Evolutionary conservation across 2,888 invertebrate genomes (phyloP).

Genomic region (Tuberolachnus salignus): DNA sequence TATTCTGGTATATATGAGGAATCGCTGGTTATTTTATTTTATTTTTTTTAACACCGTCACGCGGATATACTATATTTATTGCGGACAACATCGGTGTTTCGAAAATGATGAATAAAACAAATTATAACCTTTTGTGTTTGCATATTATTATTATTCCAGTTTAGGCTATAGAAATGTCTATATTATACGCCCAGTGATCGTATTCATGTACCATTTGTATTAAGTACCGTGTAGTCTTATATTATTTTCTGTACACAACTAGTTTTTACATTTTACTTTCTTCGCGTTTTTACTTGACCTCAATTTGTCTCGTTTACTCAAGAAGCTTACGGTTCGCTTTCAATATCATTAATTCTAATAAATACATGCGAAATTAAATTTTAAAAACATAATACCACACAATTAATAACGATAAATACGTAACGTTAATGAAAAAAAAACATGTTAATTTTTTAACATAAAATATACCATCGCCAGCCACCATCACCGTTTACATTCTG

Average conservation of each 20-base stretch:
- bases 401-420: neutral
- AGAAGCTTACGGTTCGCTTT: slow-evolving; percentile 17
- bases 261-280: slow-evolving; percentile 45
- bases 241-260: slow-evolving; percentile 24
- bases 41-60: too few species aligned
- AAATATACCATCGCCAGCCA: neutral
- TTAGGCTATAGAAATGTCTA: too few species aligned
- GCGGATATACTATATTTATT: too few species aligned
- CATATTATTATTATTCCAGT: too few species aligned
- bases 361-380: slow-evolving; percentile 26
- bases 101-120: too few species aligned
- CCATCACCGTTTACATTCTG: too few species aligned
- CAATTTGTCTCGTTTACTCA: slow-evolving; percentile 2
- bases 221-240: neutral
- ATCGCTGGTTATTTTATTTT: too few species aligned
- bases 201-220: too few species aligned
- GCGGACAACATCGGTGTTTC: too few species aligned
- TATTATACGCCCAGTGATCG: too few species aligned
- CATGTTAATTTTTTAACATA: neutral
- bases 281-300: slow-evolving; percentile 33
- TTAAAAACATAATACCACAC: neutral
- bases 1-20: neutral
- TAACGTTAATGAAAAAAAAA: neutral
- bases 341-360: slow-evolving; percentile 20
- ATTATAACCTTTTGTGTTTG: too few species aligned